phyloP scores from a whole-genome alignment of 2,113 vertebrate species.

The Carlito syrichta region DNA sequence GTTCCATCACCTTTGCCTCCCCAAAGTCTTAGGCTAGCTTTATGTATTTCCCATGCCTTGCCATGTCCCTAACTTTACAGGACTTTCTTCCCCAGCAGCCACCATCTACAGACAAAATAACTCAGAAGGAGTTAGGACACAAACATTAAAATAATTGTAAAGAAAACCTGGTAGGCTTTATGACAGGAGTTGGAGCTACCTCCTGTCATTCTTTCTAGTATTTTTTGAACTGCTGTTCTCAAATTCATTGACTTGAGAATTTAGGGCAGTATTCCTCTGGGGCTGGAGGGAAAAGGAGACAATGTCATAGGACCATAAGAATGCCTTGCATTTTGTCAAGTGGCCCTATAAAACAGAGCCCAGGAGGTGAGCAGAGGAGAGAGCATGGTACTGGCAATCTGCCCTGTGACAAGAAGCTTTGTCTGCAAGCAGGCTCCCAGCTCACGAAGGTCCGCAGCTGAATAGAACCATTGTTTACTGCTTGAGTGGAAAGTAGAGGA shows the following conservation, averaged over 20 bases:
- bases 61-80: neutral
- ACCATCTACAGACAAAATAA: neutral
- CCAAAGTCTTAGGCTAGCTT: neutral
- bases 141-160: neutral
- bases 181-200: neutral
- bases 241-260: neutral
- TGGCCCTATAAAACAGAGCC: neutral
- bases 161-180: neutral
- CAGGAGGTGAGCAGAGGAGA: neutral
- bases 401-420: neutral
- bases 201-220: neutral
- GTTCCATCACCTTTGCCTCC: neutral
- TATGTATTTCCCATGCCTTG: neutral
- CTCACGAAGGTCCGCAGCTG: neutral
- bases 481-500: slow-evolving; percentile 38
- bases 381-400: neutral
- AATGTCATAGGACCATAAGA: neutral
- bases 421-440: slow-evolving; percentile 9
- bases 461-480: slow-evolving; percentile 53
- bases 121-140: neutral
- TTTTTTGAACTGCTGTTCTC: neutral
- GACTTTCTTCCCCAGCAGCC: neutral
- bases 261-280: neutral
- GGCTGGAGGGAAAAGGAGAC: neutral
- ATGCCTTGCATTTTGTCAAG: neutral